Evolutionary conservation across 2,113 vertebrate genomes (phyloP).

Genomic region (Solea senegalensis): DNA sequence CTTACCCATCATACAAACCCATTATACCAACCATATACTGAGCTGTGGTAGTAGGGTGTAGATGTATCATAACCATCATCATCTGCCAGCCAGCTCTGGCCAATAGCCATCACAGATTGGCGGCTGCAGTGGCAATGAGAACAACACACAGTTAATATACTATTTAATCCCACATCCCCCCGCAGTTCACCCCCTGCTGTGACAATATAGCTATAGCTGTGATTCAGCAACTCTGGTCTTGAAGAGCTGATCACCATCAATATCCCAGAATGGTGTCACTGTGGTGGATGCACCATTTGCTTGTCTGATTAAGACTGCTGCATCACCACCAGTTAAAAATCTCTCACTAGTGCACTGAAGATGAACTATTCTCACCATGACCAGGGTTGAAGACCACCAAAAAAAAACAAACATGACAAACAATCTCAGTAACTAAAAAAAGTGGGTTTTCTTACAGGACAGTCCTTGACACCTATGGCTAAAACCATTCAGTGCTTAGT

Average conservation of each 20-base stretch:
- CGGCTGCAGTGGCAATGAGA: slow-evolving; percentile 99
- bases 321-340: slow-evolving; percentile 17
- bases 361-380: slow-evolving; percentile 61
- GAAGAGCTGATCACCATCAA: slow-evolving; percentile 53
- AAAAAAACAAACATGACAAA: slow-evolving; percentile 30
- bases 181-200: slow-evolving; percentile 60
- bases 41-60: slow-evolving; percentile 98
- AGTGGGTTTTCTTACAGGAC: slow-evolving; percentile 21
- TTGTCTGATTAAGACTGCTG: slow-evolving; percentile 30
- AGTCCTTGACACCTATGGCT: slow-evolving; percentile 19
- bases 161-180: slow-evolving; percentile 75
- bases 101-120: slow-evolving; percentile 97
- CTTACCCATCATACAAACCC: slow-evolving; percentile 99
- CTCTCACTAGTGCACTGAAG: slow-evolving; percentile 15
- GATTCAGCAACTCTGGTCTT: slow-evolving; percentile 76
- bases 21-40: slow-evolving; percentile 99
- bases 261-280: slow-evolving; percentile 16
- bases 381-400: slow-evolving; percentile 74
- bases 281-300: slow-evolving; percentile 29
- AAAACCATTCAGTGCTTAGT: slow-evolving; percentile 40
- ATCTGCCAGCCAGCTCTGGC: slow-evolving; percentile 98
- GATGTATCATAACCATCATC: slow-evolving; percentile 97
- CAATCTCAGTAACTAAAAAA: slow-evolving; percentile 24
- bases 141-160: slow-evolving; percentile 98
- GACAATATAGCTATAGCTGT: slow-evolving; percentile 44